These are phyloP conservation scores for Melinaea menophilus DNA, from an alignment of 2,888 invertebrate species.

Conservation along the genomic window DNA sequence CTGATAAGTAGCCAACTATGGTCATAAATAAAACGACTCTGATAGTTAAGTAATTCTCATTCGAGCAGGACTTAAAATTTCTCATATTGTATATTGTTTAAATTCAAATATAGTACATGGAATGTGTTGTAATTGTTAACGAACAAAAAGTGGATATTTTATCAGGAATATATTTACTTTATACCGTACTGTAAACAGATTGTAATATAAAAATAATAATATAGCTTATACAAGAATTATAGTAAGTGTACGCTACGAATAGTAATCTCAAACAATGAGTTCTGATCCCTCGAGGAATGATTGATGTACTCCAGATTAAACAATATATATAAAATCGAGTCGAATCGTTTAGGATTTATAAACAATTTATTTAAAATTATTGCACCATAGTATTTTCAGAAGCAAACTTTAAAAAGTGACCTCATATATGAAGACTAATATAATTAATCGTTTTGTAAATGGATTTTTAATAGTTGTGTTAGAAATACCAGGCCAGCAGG, in stretches of 20 bases:
- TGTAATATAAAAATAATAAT: too few relatives aligned
- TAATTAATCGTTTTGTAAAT: neutral
- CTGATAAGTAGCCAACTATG: slow-evolving; percentile 23
- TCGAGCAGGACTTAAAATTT: slow-evolving; percentile 2
- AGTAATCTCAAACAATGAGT: slow-evolving; percentile 8
- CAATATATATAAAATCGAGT: slow-evolving; percentile 4
- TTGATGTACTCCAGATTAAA: slow-evolving; percentile 10
- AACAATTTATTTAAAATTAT: too few relatives aligned
- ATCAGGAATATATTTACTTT: too few relatives aligned
- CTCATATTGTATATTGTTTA: too few relatives aligned
- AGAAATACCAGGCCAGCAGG: too few relatives aligned
- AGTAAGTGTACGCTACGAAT: slow-evolving; percentile 4
- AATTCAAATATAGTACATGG: too few relatives aligned
- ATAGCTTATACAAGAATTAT: too few relatives aligned
- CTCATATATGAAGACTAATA: slow-evolving; percentile 4
- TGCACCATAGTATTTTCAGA: too few relatives aligned
- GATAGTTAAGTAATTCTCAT: slow-evolving; percentile 16
- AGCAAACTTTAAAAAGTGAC: neutral
- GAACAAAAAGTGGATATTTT: too few relatives aligned
- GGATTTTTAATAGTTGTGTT: too few relatives aligned
- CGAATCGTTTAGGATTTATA: slow-evolving; percentile 1
- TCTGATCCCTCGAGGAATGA: slow-evolving; percentile 10
- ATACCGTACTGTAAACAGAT: too few relatives aligned
- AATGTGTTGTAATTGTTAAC: too few relatives aligned
- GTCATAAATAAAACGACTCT: slow-evolving; percentile 12